Percentiles rank a stretch among this genome's conserved stretches.
Conservation (phyloP, 2,797 vertebrate species). For the Varecia variegata region DNA sequence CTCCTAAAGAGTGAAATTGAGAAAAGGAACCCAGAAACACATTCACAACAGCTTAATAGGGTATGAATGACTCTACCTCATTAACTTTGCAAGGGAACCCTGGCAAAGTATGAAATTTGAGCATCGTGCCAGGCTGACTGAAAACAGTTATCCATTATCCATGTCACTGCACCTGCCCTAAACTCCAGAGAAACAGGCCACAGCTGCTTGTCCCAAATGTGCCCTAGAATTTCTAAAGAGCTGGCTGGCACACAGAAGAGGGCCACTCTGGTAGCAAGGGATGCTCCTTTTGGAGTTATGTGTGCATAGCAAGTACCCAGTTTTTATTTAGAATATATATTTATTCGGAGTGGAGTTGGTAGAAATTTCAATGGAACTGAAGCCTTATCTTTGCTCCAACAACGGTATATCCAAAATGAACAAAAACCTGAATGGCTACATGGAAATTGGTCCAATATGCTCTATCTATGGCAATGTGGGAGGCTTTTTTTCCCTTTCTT, state of each 20-base stretch:
- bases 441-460: neutral
- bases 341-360: neutral
- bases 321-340: neutral
- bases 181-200: neutral
- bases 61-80: neutral
- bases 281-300: neutral
- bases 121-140: neutral
- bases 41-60: neutral
- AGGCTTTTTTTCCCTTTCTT: neutral
- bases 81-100: neutral
- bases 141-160: neutral
- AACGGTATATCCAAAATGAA: neutral
- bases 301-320: neutral
- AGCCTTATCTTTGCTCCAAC: neutral
- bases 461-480: neutral
- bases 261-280: neutral
- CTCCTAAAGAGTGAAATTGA: constrained; percentile 20
- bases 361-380: neutral
- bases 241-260: neutral
- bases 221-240: neutral
- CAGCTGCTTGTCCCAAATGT: neutral
- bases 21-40: neutral
- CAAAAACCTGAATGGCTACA: neutral
- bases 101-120: neutral
- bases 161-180: neutral